Evolutionary conservation across 1,140 invertebrate genomes (phyloP).

Genomic region (Chionoecetes opilio): DNA sequence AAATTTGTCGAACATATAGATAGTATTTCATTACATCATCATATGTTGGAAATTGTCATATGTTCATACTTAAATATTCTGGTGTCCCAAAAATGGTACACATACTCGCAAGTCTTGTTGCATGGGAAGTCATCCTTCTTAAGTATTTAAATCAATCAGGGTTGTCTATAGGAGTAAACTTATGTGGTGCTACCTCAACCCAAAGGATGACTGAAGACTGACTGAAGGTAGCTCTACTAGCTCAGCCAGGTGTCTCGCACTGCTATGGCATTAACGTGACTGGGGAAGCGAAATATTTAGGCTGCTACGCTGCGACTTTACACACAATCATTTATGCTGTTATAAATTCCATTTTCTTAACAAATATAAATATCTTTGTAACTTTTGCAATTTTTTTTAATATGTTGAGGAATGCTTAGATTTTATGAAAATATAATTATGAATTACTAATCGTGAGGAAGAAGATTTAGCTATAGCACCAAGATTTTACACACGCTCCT

Average conservation of each 20-base stretch:
- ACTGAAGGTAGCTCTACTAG: constrained; percentile 34
- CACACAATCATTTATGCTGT: constrained; percentile 34
- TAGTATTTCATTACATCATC: too few relatives aligned
- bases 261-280: constrained; percentile 23
- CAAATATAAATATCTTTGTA: constrained; percentile 30
- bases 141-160: constrained; percentile 50
- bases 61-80: constrained; percentile 43
- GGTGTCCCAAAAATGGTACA: constrained; percentile 50
- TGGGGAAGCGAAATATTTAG: constrained; percentile 15
- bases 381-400: constrained; percentile 30
- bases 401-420: not conserved
- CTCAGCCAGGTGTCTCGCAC: too few relatives aligned
- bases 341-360: constrained; percentile 49
- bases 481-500: too few relatives aligned
- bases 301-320: constrained; percentile 35
- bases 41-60: too few relatives aligned
- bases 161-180: too few relatives aligned
- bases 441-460: constrained; percentile 38
- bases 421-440: constrained; percentile 52
- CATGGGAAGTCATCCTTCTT: constrained; percentile 22
- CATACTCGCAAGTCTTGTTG: too few relatives aligned
- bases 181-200: constrained; percentile 46
- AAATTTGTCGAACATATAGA: too few relatives aligned
- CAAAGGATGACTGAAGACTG: constrained; percentile 54
- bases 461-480: too few relatives aligned